Percentiles rank a stretch among this genome's conserved stretches.
Evolutionary conservation across 2,888 invertebrate species (phyloP).

Genomic region (Cheilosia urbana): DNA sequence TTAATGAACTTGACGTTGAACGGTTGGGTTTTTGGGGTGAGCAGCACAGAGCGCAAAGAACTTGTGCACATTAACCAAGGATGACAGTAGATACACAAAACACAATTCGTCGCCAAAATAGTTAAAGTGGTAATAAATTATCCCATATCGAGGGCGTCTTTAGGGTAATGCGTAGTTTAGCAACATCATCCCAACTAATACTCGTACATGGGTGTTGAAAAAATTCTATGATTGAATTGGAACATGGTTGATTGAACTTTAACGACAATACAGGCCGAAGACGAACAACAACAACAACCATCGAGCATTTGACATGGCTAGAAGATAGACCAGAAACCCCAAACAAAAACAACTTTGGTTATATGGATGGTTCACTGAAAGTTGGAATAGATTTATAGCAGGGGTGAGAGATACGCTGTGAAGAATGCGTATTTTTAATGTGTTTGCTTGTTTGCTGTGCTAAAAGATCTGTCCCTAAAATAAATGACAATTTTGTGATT

Average conservation of each 20-base stretch:
- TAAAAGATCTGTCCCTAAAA: slow-evolving; percentile 73
- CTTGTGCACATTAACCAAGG: slow-evolving; percentile 62
- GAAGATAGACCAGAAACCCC: slow-evolving; percentile 66
- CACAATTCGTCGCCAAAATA: slow-evolving; percentile 70
- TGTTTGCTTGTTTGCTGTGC: slow-evolving; percentile 75
- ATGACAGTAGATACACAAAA: slow-evolving; percentile 70
- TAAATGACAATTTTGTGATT: slow-evolving; percentile 75
- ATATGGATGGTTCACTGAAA: slow-evolving; percentile 43
- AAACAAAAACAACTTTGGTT: slow-evolving; percentile 67
- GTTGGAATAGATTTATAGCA: slow-evolving; percentile 53
- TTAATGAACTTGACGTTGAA: slow-evolving; percentile 68
- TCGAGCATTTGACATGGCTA: slow-evolving; percentile 57
- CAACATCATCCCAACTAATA: slow-evolving; percentile 79
- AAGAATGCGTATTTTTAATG: slow-evolving; percentile 66
- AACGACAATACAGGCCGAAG: slow-evolving; percentile 52
- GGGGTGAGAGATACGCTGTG: slow-evolving; percentile 39
- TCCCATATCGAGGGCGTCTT: slow-evolving; percentile 71
- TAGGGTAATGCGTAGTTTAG: slow-evolving; percentile 69
- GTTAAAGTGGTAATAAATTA: slow-evolving; percentile 75
- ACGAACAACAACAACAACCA: slow-evolving; percentile 19
- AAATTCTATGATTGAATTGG: slow-evolving; percentile 76
- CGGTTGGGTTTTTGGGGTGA: slow-evolving; percentile 42
- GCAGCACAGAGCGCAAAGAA: not conserved
- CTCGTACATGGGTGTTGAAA: slow-evolving; percentile 79
- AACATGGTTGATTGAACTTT: slow-evolving; percentile 76